These are phyloP conservation scores for Bufotes viridis DNA, from an alignment of 2,797 vertebrate species.

Conservation along the genomic window DNA sequence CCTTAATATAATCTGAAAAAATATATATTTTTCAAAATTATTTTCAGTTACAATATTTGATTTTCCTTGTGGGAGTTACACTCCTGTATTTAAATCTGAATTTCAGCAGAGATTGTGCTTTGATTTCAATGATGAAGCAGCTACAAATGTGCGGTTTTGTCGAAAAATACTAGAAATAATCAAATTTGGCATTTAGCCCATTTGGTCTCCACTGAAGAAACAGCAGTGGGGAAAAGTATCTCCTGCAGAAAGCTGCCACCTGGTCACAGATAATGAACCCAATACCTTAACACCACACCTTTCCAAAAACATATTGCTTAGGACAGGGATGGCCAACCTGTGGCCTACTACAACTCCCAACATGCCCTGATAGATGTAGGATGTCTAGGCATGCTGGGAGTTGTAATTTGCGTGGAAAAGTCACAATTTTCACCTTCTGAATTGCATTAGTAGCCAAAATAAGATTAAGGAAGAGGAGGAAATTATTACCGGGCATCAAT, in stretches of 20 bases:
- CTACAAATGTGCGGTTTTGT: too few species aligned
- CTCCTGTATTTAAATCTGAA: neutral
- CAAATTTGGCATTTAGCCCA: neutral
- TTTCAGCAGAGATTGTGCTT: conserved; percentile 10
- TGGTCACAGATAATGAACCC: neutral
- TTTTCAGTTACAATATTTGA: neutral
- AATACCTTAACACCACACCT: neutral
- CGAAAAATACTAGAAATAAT: neutral
- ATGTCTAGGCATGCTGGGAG: too few species aligned
- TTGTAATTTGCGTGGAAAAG: too few species aligned
- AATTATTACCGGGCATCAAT: neutral
- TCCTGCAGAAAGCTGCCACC: neutral
- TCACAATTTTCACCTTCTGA: too few species aligned
- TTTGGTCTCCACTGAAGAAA: neutral
- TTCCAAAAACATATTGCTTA: neutral
- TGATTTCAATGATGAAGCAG: neutral
- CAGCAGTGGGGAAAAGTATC: neutral
- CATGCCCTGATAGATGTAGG: too few species aligned
- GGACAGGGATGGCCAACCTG: neutral
- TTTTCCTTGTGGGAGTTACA: neutral
- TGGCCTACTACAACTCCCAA: too few species aligned
- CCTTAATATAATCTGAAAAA: neutral
- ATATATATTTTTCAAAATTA: neutral
- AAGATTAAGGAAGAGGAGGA: neutral
- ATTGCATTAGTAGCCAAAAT: too few species aligned